Conservation (phyloP, 2,113 vertebrate genomes). For the Macrotis lagotis region DNA sequence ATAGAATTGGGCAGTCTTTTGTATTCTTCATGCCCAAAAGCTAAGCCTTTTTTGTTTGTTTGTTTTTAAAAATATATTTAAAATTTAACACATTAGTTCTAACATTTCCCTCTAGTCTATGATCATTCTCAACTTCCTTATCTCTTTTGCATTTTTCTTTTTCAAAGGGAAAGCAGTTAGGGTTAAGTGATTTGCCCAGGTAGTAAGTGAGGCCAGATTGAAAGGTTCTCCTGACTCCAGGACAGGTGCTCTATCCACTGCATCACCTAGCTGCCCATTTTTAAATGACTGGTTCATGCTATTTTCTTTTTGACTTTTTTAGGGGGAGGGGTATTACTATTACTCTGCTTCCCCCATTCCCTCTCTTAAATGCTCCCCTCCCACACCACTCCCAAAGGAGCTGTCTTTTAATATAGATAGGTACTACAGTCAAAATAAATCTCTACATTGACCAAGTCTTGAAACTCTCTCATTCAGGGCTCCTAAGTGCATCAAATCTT, state of each 20-base stretch:
- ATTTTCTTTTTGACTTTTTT: background rate
- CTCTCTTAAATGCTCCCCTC: background rate
- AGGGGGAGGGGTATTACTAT: background rate
- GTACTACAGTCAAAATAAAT: background rate
- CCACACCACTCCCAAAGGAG: background rate
- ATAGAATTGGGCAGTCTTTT: background rate
- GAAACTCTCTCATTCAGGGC: background rate
- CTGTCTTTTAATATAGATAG: background rate
- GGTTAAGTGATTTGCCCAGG: background rate
- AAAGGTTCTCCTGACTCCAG: background rate
- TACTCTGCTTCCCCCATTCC: background rate
- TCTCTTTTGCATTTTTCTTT: background rate
- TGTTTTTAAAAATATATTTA: background rate
- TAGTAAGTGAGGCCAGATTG: background rate
- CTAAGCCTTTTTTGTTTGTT: background rate
- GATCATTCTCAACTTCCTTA: background rate
- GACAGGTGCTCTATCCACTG: background rate
- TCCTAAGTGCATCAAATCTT: background rate
- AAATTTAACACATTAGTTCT: background rate
- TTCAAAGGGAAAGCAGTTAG: background rate
- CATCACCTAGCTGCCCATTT: background rate
- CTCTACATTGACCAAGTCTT: background rate
- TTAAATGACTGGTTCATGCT: background rate
- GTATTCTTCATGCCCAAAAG: background rate
- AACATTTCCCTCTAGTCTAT: background rate